Conservation (phyloP, 2,113 vertebrate species). For the Gobius niger region DNA sequence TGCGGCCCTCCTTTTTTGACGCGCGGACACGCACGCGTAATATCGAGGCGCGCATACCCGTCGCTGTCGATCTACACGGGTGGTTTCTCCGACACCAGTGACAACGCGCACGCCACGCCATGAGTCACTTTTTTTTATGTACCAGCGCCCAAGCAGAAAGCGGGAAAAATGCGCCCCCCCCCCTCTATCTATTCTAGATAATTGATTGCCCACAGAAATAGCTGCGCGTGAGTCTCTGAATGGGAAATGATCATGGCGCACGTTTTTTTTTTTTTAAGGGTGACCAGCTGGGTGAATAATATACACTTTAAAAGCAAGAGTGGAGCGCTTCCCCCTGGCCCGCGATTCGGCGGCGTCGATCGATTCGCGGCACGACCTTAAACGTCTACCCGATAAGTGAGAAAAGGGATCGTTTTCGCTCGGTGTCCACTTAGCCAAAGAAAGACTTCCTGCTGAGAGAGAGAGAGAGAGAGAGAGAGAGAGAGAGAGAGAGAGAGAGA, state of each 20-base stretch:
- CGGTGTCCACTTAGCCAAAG: conserved; percentile 41
- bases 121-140: conserved; percentile 3
- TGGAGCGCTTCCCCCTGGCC: conserved; percentile 7
- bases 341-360: conserved; percentile 19
- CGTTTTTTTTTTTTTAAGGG: conserved; percentile 53
- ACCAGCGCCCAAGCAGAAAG: too few relatives aligned
- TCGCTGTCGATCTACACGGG: background rate
- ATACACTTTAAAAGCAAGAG: background rate
- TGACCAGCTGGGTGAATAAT: conserved; percentile 36
- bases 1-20: background rate
- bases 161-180: conserved; percentile 7
- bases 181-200: conserved; percentile 46
- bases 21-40: background rate
- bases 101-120: background rate
- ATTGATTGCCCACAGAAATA: conserved; percentile 66
- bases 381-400: conserved; percentile 52
- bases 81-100: too few relatives aligned
- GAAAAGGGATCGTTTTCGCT: conserved; percentile 48
- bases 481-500: too few relatives aligned
- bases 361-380: conserved; percentile 62
- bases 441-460: conserved; percentile 33
- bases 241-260: conserved; percentile 43
- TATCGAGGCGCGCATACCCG: too few relatives aligned
- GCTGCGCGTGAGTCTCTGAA: conserved; percentile 39
- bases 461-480: background rate